Conservation (phyloP, 2,113 vertebrate species). For the Callorhinus ursinus region DNA sequence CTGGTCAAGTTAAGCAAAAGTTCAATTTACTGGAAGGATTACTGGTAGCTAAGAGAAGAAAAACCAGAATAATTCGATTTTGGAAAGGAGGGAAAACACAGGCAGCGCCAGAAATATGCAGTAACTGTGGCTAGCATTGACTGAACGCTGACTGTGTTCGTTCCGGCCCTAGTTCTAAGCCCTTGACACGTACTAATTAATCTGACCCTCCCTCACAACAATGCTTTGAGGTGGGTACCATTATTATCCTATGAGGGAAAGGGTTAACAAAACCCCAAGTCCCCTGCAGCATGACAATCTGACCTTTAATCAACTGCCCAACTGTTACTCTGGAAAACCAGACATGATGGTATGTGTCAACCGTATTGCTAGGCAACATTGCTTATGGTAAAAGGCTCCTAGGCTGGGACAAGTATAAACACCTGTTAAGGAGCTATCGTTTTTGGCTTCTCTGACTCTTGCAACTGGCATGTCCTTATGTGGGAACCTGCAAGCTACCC, state of each 20-base stretch:
- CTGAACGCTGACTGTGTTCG: not conserved
- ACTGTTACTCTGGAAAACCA: conserved; percentile 12
- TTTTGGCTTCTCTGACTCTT: not conserved
- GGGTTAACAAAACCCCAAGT: not conserved
- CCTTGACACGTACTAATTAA: not conserved
- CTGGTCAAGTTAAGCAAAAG: not conserved
- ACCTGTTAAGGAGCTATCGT: not conserved
- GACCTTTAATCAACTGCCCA: not conserved
- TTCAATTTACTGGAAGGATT: conserved; percentile 12
- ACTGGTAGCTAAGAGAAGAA: conserved; percentile 1
- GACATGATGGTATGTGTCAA: not conserved
- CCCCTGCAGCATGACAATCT: not conserved
- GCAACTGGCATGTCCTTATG: not conserved
- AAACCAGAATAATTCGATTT: not conserved
- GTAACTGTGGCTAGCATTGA: not conserved
- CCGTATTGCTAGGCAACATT: not conserved
- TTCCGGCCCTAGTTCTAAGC: not conserved
- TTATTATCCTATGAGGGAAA: not conserved
- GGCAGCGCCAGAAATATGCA: not conserved
- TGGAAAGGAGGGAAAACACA: not conserved
- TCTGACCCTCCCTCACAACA: not conserved
- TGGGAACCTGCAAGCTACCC: not conserved
- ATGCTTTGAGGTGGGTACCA: not conserved
- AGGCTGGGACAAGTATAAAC: not conserved
- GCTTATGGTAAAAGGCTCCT: not conserved